A percentile compares a stretch with the other conserved stretches of the same genome.
These are phyloP conservation scores for Ceyx melanurus DNA, from an alignment of 2,113 vertebrate species.

Conservation along the genomic window DNA sequence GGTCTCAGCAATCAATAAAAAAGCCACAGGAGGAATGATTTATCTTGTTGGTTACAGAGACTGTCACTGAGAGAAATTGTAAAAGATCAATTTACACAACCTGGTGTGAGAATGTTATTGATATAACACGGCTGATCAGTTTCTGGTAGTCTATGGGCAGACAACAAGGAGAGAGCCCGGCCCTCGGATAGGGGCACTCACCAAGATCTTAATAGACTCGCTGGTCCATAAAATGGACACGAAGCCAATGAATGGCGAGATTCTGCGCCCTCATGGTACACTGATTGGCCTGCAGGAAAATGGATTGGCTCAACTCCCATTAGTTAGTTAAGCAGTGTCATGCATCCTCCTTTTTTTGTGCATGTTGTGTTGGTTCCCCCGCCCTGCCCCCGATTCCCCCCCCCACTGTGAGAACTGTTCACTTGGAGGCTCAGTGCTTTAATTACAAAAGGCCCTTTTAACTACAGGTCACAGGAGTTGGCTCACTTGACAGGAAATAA, in stretches of 20 bases:
- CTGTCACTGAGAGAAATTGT: slow-evolving; percentile 91
- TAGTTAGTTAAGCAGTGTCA: slow-evolving; percentile 73
- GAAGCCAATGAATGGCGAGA: slow-evolving; percentile 73
- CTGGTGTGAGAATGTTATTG: slow-evolving; percentile 87
- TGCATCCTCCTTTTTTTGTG: slow-evolving; percentile 15
- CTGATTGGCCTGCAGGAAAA: slow-evolving; percentile 52
- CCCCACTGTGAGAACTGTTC: slow-evolving; percentile 81
- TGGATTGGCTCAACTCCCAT: slow-evolving; percentile 69
- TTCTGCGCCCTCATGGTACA: background rate
- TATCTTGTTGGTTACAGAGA: slow-evolving; percentile 89
- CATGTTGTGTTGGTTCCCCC: background rate
- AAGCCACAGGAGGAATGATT: slow-evolving; percentile 88
- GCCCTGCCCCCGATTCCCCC: background rate
- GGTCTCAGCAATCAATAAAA: slow-evolving; percentile 88
- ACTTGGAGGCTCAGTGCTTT: slow-evolving; percentile 76
- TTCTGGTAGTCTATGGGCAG: slow-evolving; percentile 73
- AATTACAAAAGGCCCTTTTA: slow-evolving; percentile 86
- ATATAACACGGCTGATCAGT: slow-evolving; percentile 84
- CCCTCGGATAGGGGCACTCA: slow-evolving; percentile 56
- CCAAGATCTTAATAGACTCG: slow-evolving; percentile 79
- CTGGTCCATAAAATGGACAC: slow-evolving; percentile 72
- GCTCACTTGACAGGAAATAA: slow-evolving; percentile 83
- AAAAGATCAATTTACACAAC: slow-evolving; percentile 96
- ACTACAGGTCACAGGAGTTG: slow-evolving; percentile 82
- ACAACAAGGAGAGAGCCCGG: slow-evolving; percentile 33